Base-by-base conservation (phyloP, 1,140 invertebrate genomes). In the Lethrus apterus region DNA sequence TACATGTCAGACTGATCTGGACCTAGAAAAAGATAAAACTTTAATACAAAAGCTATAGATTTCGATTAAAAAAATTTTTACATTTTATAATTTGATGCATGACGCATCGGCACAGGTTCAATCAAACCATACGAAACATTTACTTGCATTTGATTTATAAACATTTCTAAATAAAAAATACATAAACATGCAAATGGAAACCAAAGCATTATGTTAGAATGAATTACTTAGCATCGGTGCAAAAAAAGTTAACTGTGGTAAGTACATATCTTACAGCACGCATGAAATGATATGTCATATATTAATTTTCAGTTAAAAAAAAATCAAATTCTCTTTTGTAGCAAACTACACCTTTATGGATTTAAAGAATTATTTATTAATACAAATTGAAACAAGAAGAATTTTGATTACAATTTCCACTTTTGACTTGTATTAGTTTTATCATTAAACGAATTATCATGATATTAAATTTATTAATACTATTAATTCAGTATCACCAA, bases 301-400 rank as follows among this genome's bases (percentile, higher is more conserved):
- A 13, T 19, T 35, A 29, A 18, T 8, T 21, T 46, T 14, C 11
- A 18, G 15, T n/a, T 42, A 8, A 44, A 44, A 34, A 18, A 29
- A 19, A 31, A 15, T 13, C 29, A 14, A 38, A 33, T n/a, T 36
- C 7, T 7, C n/a, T 7, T 29, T 48, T 43, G 55, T 55, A 64
- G 62, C 60, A 64, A 64, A 64, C 62, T 64, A 62, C 62, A 64
- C 62, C 62, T 64, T 62, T 58, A 46, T 47, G n/a, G n/a, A n/a
- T 52, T 57, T 50, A 40, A 21, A 21, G 35, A 21, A 21, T 38
- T 38, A 21, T 21, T 18, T 38, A 11, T 38, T 19, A 15, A 23
- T 13, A 30, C 35, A 49, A 33, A 53, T 43, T 48, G 48, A 29
- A 53, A 55, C 45, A 50, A 52, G 43, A 34, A 44, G 41, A 48